Evolutionary conservation across 1,140 invertebrate genomes (phyloP).

Genomic region (Lucilia sericata): DNA sequence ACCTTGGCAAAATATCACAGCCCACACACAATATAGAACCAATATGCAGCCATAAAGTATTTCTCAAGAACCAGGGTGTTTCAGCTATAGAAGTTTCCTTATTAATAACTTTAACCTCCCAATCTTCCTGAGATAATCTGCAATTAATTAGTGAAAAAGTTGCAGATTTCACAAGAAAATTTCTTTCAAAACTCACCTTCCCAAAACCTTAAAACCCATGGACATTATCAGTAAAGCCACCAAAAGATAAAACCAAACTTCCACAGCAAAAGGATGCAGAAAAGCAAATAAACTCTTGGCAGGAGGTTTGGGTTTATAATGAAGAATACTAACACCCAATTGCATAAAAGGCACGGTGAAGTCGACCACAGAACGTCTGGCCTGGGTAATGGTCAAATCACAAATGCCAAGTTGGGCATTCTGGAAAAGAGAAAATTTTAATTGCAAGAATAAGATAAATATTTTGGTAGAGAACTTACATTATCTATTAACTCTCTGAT

Average conservation of each 20-base stretch:
- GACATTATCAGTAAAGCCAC: conserved; percentile 92
- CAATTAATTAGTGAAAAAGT: conserved; percentile 70
- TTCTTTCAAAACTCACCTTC: conserved; percentile 74
- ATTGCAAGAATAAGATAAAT: background rate
- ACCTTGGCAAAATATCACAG: conserved; percentile 84
- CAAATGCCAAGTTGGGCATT: conserved; percentile 90
- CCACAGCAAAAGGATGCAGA: conserved; percentile 87
- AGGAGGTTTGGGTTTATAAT: conserved; percentile 88
- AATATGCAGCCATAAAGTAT: conserved; percentile 82
- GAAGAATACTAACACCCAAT: conserved; percentile 86
- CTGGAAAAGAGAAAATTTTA: conserved; percentile 66
- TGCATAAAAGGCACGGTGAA: conserved; percentile 95
- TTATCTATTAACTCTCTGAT: conserved; percentile 84
- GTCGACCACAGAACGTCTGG: conserved; percentile 83
- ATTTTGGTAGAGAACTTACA: conserved; percentile 54
- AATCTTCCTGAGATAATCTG: conserved; percentile 78
- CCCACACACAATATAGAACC: conserved; percentile 84
- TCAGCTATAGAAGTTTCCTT: conserved; percentile 77
- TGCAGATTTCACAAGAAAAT: background rate
- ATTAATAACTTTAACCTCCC: conserved; percentile 83
- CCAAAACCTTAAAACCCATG: conserved; percentile 89
- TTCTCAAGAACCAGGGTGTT: conserved; percentile 82
- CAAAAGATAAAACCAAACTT: conserved; percentile 95
- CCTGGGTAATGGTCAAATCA: conserved; percentile 90
- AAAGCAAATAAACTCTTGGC: conserved; percentile 91